Evolutionary conservation across 2,888 invertebrate genomes (phyloP), one percentile per base, ranked within the genome.

Genomic region (Liposcelis brunnea): DNA sequence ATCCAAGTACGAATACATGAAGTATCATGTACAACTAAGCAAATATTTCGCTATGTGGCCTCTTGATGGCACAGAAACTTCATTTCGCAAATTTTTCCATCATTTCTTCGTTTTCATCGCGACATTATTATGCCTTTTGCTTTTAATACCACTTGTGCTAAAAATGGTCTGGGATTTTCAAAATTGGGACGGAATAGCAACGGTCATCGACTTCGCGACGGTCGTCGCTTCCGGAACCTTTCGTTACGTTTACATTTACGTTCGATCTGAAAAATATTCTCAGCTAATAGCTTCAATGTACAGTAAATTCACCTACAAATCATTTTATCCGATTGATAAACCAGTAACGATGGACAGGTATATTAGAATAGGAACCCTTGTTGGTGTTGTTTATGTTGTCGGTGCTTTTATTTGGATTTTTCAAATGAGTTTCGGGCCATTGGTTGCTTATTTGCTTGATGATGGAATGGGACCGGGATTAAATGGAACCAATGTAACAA

Each of bases 181-280:
- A 26, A 26, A 26, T 8, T 26, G 26, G 40, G 40, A 40, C 15
- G 19, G 19, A 7, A 40, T 40, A 6, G 40, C 40, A 18, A 40
- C 40, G 4, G 40, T 40, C 6, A 40, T 40, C 16, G 40, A 40
- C 21, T 40, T 40, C 19, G 40, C 16, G 6, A 40, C 40, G 6
- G 15, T 40, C 16, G 16, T 19, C 40, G 7, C 11, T 40, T 40
- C 40, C n/a, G 40, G 16, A 6, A 21, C 16, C 4, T 40, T 40
- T 11, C 15, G 40, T 19, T 40, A 19, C 40, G 19, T 40, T 19
- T 40, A 40, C 40, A 18, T 40, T n/a, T 18, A 18, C 15, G 12
- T 14, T 6, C 3, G 19, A n/a, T 16, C 19, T 18, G 19, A 14
- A 14, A 14, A n/a, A 16, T 19, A 18, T n/a, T 19, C 6, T 5